phyloP scores from a whole-genome alignment of 2,797 vertebrate genomes.

The Zenarchopterus dispar region DNA sequence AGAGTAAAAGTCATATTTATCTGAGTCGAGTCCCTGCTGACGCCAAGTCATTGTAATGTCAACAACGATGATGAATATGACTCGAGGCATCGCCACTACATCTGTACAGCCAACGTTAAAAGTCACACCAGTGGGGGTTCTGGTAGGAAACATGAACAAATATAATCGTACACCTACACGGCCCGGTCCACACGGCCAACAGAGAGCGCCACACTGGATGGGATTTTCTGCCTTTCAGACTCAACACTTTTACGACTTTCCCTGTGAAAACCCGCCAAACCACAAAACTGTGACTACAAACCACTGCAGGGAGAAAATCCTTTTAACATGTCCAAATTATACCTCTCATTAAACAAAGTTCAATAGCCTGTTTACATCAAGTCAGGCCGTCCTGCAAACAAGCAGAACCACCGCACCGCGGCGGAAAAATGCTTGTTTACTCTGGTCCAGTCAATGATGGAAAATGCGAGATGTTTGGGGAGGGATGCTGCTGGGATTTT shows the following conservation, averaged over 20 bases:
- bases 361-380: conserved; percentile 60
- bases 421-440: conserved; percentile 70
- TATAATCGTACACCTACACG: no score
- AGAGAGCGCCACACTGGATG: conserved; percentile 2
- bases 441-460: conserved; percentile 47
- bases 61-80: no score
- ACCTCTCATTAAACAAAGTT: conserved; percentile 55
- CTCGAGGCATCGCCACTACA: no score
- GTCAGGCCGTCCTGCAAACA: conserved; percentile 57
- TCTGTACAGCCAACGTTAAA: no score
- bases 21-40: no score
- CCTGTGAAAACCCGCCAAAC: conserved; percentile 36
- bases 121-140: no score
- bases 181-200: no score
- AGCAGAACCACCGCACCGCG: conserved; percentile 38
- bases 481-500: conserved; percentile 48
- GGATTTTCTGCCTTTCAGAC: not conserved
- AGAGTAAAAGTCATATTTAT: no score
- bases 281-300: conserved; percentile 30
- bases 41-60: no score
- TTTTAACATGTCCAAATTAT: conserved; percentile 35
- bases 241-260: conserved; percentile 21
- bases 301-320: conserved; percentile 8
- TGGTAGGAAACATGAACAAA: no score
- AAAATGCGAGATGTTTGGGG: conserved; percentile 72